These are phyloP conservation scores for Cercopithecus mona DNA, from an alignment of 2,113 vertebrate species.

Conservation along the genomic window DNA sequence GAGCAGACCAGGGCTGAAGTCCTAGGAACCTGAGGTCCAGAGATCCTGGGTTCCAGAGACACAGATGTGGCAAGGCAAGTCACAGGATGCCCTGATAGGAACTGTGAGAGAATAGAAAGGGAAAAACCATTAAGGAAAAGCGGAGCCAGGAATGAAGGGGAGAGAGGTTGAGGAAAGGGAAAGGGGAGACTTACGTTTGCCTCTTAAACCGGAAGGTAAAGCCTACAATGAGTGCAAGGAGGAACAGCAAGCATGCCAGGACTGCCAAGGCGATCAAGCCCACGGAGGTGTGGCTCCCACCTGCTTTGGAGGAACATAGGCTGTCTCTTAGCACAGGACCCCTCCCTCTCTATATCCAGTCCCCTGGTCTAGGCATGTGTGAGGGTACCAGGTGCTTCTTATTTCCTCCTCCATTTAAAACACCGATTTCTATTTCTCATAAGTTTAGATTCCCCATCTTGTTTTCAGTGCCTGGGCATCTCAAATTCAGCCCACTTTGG, in stretches of 20 bases:
- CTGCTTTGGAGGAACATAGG: neutral
- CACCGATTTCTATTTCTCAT: neutral
- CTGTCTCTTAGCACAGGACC: neutral
- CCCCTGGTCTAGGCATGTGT: neutral
- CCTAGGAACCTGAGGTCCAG: neutral
- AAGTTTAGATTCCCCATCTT: neutral
- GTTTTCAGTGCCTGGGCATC: neutral
- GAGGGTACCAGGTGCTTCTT: neutral
- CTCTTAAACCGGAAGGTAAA: neutral
- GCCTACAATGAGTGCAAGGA: neutral
- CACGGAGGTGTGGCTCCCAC: rapidly evolving
- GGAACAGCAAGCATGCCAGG: neutral
- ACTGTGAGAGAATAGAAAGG: neutral
- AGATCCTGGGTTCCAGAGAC: neutral
- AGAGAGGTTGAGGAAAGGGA: neutral
- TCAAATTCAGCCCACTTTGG: neutral
- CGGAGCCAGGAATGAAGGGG: too few relatives aligned
- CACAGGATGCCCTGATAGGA: neutral
- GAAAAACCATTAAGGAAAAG: neutral
- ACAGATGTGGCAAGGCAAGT: neutral
- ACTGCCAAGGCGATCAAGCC: rapidly evolving
- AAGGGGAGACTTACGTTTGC: neutral
- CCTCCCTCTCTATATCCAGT: neutral
- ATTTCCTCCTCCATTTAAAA: neutral
- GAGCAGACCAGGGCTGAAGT: neutral